Base-by-base conservation (phyloP, 2,113 vertebrate genomes). In the Tylochromis polylepis region DNA sequence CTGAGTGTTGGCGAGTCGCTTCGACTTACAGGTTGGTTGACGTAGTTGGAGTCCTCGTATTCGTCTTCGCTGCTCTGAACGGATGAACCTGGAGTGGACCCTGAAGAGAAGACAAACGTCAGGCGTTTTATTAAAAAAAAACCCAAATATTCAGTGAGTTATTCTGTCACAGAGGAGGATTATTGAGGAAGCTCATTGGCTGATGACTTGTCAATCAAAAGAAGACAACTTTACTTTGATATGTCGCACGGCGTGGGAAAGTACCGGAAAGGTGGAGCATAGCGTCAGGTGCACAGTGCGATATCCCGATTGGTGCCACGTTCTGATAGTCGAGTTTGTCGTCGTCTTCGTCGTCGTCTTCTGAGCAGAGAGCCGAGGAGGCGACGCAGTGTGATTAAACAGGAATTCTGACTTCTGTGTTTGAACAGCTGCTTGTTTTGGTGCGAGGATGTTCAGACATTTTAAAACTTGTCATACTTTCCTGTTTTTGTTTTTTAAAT, bases 11-110 rank as follows among this genome's bases (percentile, higher is more conserved):
- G 6, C 3, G 58, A 62, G 43, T 16, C 2, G 4, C 43, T 7
- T 22, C 2, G 12, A 79, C 86, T 34, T 77, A 91, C 84, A 10
- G 59, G 82, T 51, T 91, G 88, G 6, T 93, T 93, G 29, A 93
- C 92, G n/a, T 93, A 91, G 79, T 84, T 91, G 5, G 62, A 67
- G 20, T 38, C 80, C 3, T 87, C 81, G 2, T 91, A 89, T 2
- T 89, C 87, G 1, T 84, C 79, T 0, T 87, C 82, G 6, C 89
- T 82, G 65, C 85, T 88, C 2, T 12, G 65, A 58, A 14, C 4
- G 1, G 85, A 88, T 1, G 22, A 3, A 2, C 85, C 88, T 2
- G 58, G 6, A 0, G 58, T 80, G 1, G 86, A 53, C 5, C 1
- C 87, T 60, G 12, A 14, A 56, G 4, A 16, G n/a, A 29, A 15